A percentile compares a stretch with the other conserved stretches of the same genome.
phyloP scores from a whole-genome alignment of 2,797 vertebrate species.

The Neopelma chrysocephalum region DNA sequence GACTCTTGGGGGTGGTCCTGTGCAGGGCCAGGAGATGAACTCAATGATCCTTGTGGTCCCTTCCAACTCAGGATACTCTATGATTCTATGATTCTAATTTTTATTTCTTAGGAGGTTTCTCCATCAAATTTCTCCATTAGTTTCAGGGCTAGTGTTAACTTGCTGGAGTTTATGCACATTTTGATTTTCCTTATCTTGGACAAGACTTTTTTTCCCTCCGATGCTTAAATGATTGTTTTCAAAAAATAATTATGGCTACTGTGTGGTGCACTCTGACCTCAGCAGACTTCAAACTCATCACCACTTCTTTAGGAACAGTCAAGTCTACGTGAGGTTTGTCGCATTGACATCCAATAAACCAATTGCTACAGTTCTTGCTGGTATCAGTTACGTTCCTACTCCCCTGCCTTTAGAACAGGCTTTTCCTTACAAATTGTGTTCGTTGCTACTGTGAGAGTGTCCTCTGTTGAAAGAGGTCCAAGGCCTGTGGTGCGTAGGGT shows the following conservation, averaged over 20 bases:
- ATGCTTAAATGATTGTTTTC: not conserved
- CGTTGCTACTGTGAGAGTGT: not conserved
- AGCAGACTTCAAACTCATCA: not conserved
- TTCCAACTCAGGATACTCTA: not conserved
- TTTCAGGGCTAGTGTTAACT: not conserved
- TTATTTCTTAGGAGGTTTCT: not conserved
- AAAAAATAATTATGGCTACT: not conserved
- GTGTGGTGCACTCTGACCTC: not conserved
- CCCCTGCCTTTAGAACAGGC: not conserved
- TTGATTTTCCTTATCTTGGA: not conserved
- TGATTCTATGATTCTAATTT: not conserved
- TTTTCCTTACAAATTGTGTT: not conserved
- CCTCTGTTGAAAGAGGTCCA: not conserved
- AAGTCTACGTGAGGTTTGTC: not conserved
- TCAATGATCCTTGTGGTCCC: not conserved
- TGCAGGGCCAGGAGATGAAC: not conserved
- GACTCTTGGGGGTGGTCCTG: not conserved
- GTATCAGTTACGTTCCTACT: not conserved
- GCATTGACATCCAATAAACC: not conserved
- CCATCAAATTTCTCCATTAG: not conserved
- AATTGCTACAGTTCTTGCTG: not conserved
- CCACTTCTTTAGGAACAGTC: not conserved
- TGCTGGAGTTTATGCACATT: not conserved
- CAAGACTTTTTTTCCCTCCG: not conserved
- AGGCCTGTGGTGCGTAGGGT: not conserved